Base-by-base conservation (phyloP, 92 coral and sea anemone genomes). In the Porites evermanni region DNA sequence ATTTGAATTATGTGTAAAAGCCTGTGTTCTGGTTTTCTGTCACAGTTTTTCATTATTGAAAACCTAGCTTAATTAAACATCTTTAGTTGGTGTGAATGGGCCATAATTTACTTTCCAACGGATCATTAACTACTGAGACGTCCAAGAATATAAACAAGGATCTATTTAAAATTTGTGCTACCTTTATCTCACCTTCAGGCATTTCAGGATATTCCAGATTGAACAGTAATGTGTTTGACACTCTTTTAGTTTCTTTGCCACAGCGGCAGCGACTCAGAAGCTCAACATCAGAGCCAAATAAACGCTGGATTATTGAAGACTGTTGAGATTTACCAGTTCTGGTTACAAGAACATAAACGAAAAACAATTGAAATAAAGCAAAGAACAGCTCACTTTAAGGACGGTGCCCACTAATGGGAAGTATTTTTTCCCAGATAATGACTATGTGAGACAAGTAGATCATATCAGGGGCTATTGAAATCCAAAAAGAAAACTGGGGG, bases 261-360 rank as follows among this genome's bases (percentile, higher is more conserved):
- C 98, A 97, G 29, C 96, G 95, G 64, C 99, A 97, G 68, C 95
- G 87, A 53, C 95, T 95, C 53, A 93, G 86, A 74, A 91, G 87
- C 73, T 97, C 93, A 0, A 97, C 97, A 60, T 93, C 88, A 2
- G 98, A 96, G 58, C 98, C 99, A 93, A 95, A 97, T 82, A 97
- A 64, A 44, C 86, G 93, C 24, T 95, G 93, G 8, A 94, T 89
- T 2, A 95, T 83, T 8, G 99, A 95, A 10, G 92, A 88, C 89
- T 87, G 92, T 0, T 67, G 83, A 51, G 80, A 71, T 85, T 89
- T 86, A 53, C 72, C 21, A 3, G 93, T 54, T 67, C 95, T 94
- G 12, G 19, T 19, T 18, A 83, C 44, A 81, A 16, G 4, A 77
- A 23, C 53, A 38, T 17, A 64, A 44, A 71, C 47, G 47, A 38